Conservation (phyloP, 1,140 invertebrate species). For the Trachymyrmex cornetzi region DNA sequence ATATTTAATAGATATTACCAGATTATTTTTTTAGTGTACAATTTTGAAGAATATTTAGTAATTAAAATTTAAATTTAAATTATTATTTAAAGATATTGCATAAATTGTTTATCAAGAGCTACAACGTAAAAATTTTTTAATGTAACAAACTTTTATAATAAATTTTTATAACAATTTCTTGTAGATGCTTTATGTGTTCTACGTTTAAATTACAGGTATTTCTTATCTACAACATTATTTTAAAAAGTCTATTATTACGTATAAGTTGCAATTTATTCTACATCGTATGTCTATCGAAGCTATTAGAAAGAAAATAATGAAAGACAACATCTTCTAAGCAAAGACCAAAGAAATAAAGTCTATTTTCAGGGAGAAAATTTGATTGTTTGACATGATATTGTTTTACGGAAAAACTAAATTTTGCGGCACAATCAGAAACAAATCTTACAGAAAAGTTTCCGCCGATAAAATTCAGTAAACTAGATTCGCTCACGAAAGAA, state of each 20-base stretch:
- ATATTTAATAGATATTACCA: no score
- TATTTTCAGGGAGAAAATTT: constrained; percentile 32
- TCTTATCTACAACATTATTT: not conserved
- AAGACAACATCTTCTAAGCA: not conserved
- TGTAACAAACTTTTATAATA: not conserved
- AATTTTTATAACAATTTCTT: not conserved
- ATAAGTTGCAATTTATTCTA: not conserved
- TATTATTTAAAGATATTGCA: not conserved
- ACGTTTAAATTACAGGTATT: not conserved
- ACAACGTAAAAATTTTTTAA: not conserved
- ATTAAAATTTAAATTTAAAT: not conserved
- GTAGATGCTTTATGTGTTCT: not conserved
- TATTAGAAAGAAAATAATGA: not conserved
- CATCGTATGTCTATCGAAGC: not conserved
- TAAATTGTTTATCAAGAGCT: not conserved
- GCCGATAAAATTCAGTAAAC: not conserved
- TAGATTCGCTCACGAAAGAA: not conserved
- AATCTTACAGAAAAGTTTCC: constrained; percentile 25
- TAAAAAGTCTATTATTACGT: not conserved
- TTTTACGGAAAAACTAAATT: constrained; percentile 24
- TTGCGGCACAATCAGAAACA: constrained; percentile 17
- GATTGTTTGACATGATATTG: constrained; percentile 30
- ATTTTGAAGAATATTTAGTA: constrained; percentile 3
- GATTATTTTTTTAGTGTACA: no score
- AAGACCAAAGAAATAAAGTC: constrained; percentile 14